phyloP scores from a whole-genome alignment of 2,797 vertebrate genomes.

The Coregonus suidteri region DNA sequence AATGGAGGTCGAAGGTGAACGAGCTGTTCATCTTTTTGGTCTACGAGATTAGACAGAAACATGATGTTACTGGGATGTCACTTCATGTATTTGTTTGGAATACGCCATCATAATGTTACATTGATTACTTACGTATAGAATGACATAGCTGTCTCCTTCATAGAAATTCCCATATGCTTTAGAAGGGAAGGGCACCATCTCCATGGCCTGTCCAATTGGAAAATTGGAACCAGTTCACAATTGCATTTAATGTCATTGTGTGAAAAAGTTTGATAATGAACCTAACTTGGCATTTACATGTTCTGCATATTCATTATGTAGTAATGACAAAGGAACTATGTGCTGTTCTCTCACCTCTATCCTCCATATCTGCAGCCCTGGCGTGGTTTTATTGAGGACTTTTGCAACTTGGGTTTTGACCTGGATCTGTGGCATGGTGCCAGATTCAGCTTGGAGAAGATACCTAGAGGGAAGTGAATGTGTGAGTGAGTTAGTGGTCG shows the following conservation, averaged over 20 bases:
- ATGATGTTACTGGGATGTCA: background rate
- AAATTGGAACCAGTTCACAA: background rate
- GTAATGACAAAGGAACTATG: background rate
- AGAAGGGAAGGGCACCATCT: conserved; percentile 81
- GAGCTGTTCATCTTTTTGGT: conserved; percentile 74
- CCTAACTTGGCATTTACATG: background rate
- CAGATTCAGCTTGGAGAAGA: conserved; percentile 36
- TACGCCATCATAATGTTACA: background rate
- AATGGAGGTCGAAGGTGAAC: conserved; percentile 83
- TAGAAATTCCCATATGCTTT: conserved; percentile 80
- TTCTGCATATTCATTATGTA: background rate
- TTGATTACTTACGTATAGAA: conserved; percentile 77
- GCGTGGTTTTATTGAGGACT: conserved; percentile 81
- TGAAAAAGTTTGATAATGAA: background rate
- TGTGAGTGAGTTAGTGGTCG: background rate
- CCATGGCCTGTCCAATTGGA: conserved; percentile 75
- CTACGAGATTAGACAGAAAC: conserved; percentile 53
- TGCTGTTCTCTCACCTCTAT: conserved; percentile 78
- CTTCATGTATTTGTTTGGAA: background rate
- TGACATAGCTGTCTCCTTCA: conserved; percentile 84
- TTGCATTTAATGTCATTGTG: background rate
- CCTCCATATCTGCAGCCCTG: conserved; percentile 87
- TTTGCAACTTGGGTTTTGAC: conserved; percentile 73
- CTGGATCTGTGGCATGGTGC: conserved; percentile 78
- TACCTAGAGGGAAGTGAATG: conserved; percentile 25